A percentile compares a stretch with the other conserved stretches of the same genome.
Conservation (phyloP, 2,888 invertebrate species). For the Argyra leucocephala region DNA sequence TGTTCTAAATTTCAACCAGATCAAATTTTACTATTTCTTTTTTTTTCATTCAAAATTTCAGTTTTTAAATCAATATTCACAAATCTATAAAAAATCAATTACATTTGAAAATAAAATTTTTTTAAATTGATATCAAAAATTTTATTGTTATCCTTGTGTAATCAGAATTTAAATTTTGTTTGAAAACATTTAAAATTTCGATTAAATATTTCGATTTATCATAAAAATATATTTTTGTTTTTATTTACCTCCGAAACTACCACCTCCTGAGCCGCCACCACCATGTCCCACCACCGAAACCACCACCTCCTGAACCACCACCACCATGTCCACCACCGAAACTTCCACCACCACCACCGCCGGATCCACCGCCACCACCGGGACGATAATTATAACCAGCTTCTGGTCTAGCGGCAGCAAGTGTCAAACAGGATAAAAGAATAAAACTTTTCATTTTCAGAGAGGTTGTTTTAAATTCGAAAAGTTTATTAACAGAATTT, state of each 20-base stretch:
- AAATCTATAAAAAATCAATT: background rate
- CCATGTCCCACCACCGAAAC: background rate
- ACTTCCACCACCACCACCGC: background rate
- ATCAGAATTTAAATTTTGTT: background rate
- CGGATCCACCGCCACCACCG: background rate
- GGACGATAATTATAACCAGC: constrained; percentile 4
- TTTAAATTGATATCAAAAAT: background rate
- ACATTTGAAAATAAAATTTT: background rate
- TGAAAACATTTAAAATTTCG: background rate
- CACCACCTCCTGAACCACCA: background rate
- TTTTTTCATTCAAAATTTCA: background rate
- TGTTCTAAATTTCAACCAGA: background rate
- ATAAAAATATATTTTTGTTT: background rate
- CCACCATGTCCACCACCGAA: background rate
- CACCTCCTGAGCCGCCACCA: background rate
- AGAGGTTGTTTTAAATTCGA: constrained; percentile 12
- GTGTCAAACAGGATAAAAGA: constrained; percentile 42
- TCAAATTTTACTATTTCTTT: background rate
- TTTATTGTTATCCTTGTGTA: background rate
- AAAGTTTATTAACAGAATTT: background rate
- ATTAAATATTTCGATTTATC: background rate
- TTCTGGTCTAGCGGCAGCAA: constrained; percentile 37
- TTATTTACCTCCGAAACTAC: background rate
- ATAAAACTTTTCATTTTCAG: constrained; percentile 43
- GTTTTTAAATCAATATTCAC: background rate